These are phyloP conservation scores for Poecile atricapillus DNA, from an alignment of 2,113 vertebrate genomes.

Conservation along the genomic window DNA sequence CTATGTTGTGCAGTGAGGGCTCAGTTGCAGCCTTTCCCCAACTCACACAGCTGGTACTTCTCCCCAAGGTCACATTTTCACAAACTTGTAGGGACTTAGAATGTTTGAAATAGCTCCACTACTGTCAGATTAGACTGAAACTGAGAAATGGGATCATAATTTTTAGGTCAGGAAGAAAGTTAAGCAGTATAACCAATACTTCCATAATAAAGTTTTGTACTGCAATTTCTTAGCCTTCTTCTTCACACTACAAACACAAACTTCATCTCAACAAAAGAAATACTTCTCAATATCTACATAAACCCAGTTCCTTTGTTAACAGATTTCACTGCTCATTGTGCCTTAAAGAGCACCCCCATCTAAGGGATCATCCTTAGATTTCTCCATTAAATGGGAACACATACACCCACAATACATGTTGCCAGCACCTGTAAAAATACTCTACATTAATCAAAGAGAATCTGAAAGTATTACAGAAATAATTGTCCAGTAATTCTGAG, in stretches of 20 bases:
- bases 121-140: not conserved
- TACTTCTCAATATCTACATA: not conserved
- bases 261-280: not conserved
- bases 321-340: not conserved
- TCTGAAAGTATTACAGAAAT: not conserved
- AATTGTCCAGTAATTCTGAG: not conserved
- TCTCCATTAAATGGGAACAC: not conserved
- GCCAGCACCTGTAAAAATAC: not conserved
- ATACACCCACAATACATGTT: not conserved
- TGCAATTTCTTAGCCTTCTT: not conserved
- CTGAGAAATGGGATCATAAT: not conserved
- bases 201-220: not conserved
- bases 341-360: not conserved
- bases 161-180: not conserved
- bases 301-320: not conserved
- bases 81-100: not conserved
- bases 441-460: not conserved
- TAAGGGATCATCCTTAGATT: not conserved
- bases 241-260: not conserved
- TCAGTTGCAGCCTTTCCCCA: not conserved
- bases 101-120: not conserved
- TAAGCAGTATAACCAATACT: not conserved
- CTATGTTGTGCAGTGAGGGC: not conserved
- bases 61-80: not conserved
- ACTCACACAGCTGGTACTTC: not conserved